Evolutionary conservation across 1,140 invertebrate species (phyloP).

Genomic region (Neodiprion pinetum): DNA sequence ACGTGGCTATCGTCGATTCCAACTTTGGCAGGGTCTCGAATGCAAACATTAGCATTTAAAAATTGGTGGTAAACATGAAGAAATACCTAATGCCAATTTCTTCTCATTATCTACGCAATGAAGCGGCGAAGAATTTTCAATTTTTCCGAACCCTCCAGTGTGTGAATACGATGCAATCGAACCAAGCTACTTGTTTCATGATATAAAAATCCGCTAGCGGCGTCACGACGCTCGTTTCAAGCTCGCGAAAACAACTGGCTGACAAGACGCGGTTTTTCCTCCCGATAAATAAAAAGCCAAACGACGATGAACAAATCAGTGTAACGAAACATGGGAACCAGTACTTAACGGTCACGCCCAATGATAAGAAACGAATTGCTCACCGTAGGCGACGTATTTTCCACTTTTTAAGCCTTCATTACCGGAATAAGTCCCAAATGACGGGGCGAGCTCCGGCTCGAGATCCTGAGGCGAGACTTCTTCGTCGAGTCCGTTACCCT

Average conservation of each 20-base stretch:
- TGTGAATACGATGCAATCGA: too few relatives aligned
- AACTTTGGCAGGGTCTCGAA: too few relatives aligned
- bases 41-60: too few relatives aligned
- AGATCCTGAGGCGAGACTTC: conserved; percentile 11
- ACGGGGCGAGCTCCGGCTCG: neutral
- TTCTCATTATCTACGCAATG: too few relatives aligned
- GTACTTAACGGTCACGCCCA: conserved; percentile 45
- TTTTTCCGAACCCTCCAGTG: too few relatives aligned
- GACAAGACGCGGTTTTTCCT: neutral
- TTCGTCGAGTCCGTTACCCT: neutral
- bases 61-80: too few relatives aligned
- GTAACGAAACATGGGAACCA: neutral
- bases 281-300: neutral
- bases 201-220: too few relatives aligned
- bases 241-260: neutral
- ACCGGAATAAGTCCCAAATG: conserved; percentile 6
- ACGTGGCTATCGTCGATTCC: too few relatives aligned
- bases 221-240: too few relatives aligned
- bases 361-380: conserved; percentile 46
- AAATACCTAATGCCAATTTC: too few relatives aligned
- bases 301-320: neutral
- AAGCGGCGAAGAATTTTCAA: too few relatives aligned
- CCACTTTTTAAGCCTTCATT: conserved; percentile 30
- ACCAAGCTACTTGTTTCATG: too few relatives aligned
- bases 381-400: conserved; percentile 57